phyloP scores from a whole-genome alignment of 2,888 invertebrate species.

The Lissonota sp. region DNA sequence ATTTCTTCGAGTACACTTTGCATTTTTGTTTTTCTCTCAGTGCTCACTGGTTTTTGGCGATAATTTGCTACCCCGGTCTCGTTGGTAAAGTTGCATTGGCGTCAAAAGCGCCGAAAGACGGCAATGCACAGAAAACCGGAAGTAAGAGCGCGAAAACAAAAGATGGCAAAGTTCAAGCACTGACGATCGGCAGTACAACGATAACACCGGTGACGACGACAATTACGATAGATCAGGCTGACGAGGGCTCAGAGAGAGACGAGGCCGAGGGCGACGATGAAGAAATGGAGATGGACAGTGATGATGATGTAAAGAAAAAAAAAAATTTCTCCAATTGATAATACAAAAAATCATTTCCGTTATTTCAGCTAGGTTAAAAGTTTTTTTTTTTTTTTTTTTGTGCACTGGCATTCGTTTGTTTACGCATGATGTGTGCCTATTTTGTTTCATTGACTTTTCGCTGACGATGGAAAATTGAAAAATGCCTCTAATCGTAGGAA shows the following conservation, averaged over 20 bases:
- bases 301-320: slow-evolving; percentile 77
- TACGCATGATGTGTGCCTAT: not conserved
- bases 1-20: not conserved
- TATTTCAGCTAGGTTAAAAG: not conserved
- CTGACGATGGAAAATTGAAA: not conserved
- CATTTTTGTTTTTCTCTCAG: slow-evolving; percentile 81
- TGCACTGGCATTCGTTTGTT: not conserved
- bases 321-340: not conserved
- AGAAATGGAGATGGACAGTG: slow-evolving; percentile 85
- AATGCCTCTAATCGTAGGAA: slow-evolving; percentile 60
- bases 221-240: slow-evolving; percentile 87
- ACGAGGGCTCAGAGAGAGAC: slow-evolving; percentile 90
- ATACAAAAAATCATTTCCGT: not conserved
- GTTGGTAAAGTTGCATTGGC: slow-evolving; percentile 88
- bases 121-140: slow-evolving; percentile 77
- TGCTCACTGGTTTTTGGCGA: slow-evolving; percentile 98
- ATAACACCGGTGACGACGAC: slow-evolving; percentile 84
- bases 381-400: slow-evolving; percentile 4
- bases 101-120: slow-evolving; percentile 85
- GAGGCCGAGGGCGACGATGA: slow-evolving; percentile 94
- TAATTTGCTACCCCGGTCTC: slow-evolving; percentile 96
- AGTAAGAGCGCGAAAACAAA: slow-evolving; percentile 79
- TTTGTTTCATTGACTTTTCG: not conserved
- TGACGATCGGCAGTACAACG: slow-evolving; percentile 88
- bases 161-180: slow-evolving; percentile 85